Base-by-base conservation (phyloP, 2,113 vertebrate species). In the Perca schrenkii region DNA sequence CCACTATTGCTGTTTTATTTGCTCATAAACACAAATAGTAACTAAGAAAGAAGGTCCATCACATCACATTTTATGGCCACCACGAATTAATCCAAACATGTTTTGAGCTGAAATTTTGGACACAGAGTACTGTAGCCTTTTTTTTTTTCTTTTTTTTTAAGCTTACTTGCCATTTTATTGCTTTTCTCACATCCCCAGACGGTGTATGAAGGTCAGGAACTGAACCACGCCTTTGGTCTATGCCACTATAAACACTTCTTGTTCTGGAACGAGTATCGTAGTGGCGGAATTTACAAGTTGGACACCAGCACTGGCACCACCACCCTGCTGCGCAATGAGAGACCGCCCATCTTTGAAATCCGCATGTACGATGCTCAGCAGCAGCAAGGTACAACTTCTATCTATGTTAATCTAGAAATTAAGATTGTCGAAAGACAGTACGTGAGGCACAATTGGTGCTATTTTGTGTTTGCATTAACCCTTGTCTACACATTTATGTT, bases 261-360 rank as follows among this genome's bases (percentile, higher is more conserved):
- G 57, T 99, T 99, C 94, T 99, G 98, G 98, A 99, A 98, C 0
- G 98, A 99, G 92, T 99, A 99, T 88, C 96, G 98, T 46, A 99
- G 97, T 0, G 98, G 98, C 85, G 98, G 96, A 92, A 99, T 99
- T 89, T 99, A 96, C 94, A 97, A 98, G 57, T 84, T 99, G 84
- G 97, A 99, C 88, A 96, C 97, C 88, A 74, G 90, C 58, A 94
- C 96, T 36, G 96, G 97, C 74, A 90, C 86, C 0, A 95, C 97
- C 56, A 98, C 95, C 4, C 96, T 98, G 80, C 93, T 99, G 69
- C 97, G 98, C 25, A 98, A 97, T 0, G 98, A 99, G 91, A 95
- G 98, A 17, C 98, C 98, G 0, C 98, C 98, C 64, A 98, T 99
- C 91, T 99, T 99, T 61, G 98, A 99, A 94, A 99, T 99, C 89